These are phyloP conservation scores for Pyrochroa serraticornis DNA, from an alignment of 2,888 invertebrate genomes.

Conservation along the genomic window DNA sequence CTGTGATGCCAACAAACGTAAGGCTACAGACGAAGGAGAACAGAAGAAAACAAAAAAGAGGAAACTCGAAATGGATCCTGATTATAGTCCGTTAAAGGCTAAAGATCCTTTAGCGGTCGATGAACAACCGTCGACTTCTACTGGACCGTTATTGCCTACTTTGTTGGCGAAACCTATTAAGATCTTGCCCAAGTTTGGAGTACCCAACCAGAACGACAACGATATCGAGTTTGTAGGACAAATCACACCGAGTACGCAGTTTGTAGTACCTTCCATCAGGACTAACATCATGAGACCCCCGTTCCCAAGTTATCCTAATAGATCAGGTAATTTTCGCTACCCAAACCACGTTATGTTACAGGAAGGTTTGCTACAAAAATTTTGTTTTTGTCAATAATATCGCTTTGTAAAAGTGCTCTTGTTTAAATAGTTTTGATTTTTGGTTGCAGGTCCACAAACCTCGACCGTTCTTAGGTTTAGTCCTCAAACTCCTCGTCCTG, in stretches of 20 bases:
- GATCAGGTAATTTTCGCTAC: constrained; percentile 6
- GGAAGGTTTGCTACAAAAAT: too few species aligned
- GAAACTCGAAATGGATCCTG: constrained; percentile 40
- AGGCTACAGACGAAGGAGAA: constrained; percentile 20
- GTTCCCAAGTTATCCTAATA: neutral
- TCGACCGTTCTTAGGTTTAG: too few species aligned
- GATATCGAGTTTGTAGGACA: constrained; percentile 16
- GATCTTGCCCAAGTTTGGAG: constrained; percentile 13
- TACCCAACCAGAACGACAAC: constrained; percentile 4
- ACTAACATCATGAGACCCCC: neutral
- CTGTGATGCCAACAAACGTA: constrained; percentile 49
- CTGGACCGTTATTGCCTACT: too few species aligned
- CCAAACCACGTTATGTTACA: too few species aligned
- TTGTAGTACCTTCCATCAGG: neutral
- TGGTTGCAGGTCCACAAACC: neutral
- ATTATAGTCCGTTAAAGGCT: constrained; percentile 40
- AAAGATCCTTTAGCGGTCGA: neutral
- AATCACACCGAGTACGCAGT: neutral
- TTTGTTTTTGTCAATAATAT: too few species aligned
- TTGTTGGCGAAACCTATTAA: constrained; percentile 13
- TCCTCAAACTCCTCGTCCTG: neutral
- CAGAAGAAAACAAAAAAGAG: constrained; percentile 35
- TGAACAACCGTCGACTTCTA: neutral
- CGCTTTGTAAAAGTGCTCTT: too few species aligned
- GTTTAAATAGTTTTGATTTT: neutral